phyloP scores from a whole-genome alignment of 2,888 invertebrate genomes.

The Linnaemya vulpina region DNA sequence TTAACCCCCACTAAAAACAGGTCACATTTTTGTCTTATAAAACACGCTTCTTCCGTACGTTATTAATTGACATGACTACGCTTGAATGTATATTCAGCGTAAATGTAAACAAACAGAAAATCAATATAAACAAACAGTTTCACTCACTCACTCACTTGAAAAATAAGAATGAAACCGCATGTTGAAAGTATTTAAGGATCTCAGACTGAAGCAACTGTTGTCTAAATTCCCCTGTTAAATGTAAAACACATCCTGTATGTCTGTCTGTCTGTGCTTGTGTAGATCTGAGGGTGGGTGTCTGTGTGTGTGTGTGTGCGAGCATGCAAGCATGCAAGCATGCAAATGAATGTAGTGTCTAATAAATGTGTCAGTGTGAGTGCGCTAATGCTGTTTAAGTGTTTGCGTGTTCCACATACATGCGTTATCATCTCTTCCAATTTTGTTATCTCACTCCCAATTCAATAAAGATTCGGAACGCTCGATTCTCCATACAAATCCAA shows the following conservation, averaged over 20 bases:
- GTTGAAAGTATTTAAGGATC: constrained; percentile 9
- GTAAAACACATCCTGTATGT: constrained; percentile 19
- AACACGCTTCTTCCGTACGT: too few species aligned
- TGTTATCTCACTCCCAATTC: constrained; percentile 26
- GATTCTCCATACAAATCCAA: neutral
- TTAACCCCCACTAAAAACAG: too few species aligned
- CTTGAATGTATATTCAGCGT: neutral
- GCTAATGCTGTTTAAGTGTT: constrained; percentile 42
- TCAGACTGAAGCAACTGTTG: constrained; percentile 30
- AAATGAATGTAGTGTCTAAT: neutral
- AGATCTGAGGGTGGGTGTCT: neutral
- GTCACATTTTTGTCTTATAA: too few species aligned
- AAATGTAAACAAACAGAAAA: neutral
- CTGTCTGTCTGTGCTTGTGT: neutral
- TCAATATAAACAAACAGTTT: neutral
- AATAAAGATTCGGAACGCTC: constrained; percentile 2
- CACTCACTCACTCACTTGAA: neutral
- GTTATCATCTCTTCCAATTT: constrained; percentile 37
- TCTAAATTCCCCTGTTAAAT: constrained; percentile 37
- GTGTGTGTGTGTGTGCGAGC: neutral
- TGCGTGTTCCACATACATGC: constrained; percentile 49
- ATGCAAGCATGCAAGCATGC: too few species aligned
- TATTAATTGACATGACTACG: neutral
- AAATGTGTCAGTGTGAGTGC: neutral
- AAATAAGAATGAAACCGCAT: neutral